Percentiles rank a stretch among this genome's conserved stretches.
These are phyloP conservation scores for Pristionchus arcanus DNA, from an alignment of 2,888 invertebrate genomes.

Conservation along the genomic window DNA sequence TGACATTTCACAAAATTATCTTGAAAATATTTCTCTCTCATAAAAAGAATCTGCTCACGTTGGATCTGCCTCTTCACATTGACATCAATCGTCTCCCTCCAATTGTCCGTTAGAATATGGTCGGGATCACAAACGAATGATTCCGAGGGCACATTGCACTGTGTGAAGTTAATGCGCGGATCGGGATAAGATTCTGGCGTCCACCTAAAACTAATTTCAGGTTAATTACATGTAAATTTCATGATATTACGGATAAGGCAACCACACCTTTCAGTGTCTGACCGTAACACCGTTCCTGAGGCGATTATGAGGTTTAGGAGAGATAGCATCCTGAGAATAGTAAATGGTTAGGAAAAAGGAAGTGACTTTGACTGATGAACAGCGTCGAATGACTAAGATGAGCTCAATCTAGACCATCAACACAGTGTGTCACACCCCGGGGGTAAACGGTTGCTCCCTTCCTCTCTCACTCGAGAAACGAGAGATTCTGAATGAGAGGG, in stretches of 20 bases:
- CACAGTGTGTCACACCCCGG: constrained; percentile 15
- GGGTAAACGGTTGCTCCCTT: constrained; percentile 42
- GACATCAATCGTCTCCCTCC: constrained; percentile 74
- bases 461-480: constrained; percentile 29
- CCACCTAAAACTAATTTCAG: constrained; percentile 65
- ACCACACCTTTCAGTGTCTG: constrained; percentile 73
- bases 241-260: background rate
- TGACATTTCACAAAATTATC: background rate
- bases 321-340: constrained; percentile 70
- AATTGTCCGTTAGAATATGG: constrained; percentile 77
- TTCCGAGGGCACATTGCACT: constrained; percentile 65
- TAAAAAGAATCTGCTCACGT: constrained; percentile 65
- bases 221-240: background rate
- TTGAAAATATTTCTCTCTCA: background rate
- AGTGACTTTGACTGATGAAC: background rate
- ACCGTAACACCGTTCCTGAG: constrained; percentile 76
- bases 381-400: constrained; percentile 15
- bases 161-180: constrained; percentile 72
- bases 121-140: constrained; percentile 78
- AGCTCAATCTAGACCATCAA: background rate
- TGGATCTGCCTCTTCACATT: constrained; percentile 72
- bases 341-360: background rate
- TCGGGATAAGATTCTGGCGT: constrained; percentile 74
- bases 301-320: constrained; percentile 76
- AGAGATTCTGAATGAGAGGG: constrained; percentile 36